Base-by-base conservation (phyloP, 1,140 invertebrate species). In the Cherax quadricarinatus region DNA sequence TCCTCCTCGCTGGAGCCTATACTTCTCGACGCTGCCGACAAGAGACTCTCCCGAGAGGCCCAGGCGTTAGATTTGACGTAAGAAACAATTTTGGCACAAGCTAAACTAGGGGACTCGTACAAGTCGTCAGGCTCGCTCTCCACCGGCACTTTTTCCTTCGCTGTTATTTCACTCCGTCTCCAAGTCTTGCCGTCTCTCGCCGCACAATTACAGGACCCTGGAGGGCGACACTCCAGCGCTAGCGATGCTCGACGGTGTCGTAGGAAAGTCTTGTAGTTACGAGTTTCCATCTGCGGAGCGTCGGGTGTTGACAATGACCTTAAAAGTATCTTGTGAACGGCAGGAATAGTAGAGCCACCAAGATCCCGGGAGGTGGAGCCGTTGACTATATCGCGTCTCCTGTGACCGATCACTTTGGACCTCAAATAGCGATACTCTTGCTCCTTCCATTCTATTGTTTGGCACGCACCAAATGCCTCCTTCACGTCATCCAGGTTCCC, bases 371-470 rank as follows among this genome's bases (percentile, higher is more conserved):
- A 4, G 53, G 4, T 51, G 3, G 82, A 78, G 7, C 75, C 89
- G 57, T 62, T 70, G 30, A 70, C 60, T 41, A 51, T 10, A 53
- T 91, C 89, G 16, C 89, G 51, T 73, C 84, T 79, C 14, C 60
- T 80, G 78, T 86, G 89, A 6, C 89, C 89, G 10, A 73, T 81
- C 57, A 91, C 75, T 53, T 70, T 86, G 16, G 89, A 87, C 57
- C 75, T 86, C 14, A 91, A 75, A 48, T 91, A 91, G 48, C 78
- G 83, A 48, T 86, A 91, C 60, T 91, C 89, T 48, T 91, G 89
- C 57, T 91, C 89, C 78, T 91, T 91, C 89, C 89, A 91, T 70
- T 91, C 89, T 24, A 91, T 86, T 7, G 89, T 91, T 84, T 91
- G 89, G 48, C 89, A 91, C 4, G 89, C 89, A 10, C 89, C 84